Evolutionary conservation across 2,888 invertebrate genomes (phyloP).

Genomic region (Cheilosia pagana): DNA sequence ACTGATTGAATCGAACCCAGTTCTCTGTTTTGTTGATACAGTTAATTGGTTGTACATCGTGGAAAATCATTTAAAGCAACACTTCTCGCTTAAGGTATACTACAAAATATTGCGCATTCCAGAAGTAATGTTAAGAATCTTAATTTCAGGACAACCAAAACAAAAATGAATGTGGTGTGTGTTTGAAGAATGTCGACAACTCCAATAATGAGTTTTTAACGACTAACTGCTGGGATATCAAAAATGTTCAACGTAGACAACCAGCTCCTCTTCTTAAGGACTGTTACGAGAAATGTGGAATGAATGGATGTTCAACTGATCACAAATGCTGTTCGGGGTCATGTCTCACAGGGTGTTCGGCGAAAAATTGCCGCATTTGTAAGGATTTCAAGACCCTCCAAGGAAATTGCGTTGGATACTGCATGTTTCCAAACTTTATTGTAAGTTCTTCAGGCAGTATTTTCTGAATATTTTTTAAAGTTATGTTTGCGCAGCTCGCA

Average conservation of each 20-base stretch:
- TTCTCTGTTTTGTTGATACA: conserved; percentile 92
- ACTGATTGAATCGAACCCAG: conserved; percentile 90
- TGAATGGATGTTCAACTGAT: conserved; percentile 83
- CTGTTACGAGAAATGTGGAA: conserved; percentile 85
- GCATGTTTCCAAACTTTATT: conserved; percentile 64
- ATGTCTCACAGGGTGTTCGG: conserved; percentile 93
- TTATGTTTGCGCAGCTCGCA: conserved; percentile 15
- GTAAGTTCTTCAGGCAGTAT: conserved; percentile 23
- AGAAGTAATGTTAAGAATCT: background rate
- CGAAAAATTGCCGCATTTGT: conserved; percentile 84
- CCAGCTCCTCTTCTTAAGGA: conserved; percentile 13
- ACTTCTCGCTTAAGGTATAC: conserved; percentile 78
- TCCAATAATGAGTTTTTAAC: conserved; percentile 55
- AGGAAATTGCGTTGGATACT: conserved; percentile 77
- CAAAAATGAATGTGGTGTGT: conserved; percentile 87
- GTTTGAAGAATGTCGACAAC: conserved; percentile 81
- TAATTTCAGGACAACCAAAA: conserved; percentile 85
- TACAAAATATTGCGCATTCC: background rate
- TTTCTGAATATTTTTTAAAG: background rate
- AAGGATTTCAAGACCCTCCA: conserved; percentile 78
- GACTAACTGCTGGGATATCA: conserved; percentile 91
- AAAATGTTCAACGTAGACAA: conserved; percentile 75
- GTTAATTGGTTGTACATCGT: conserved; percentile 95
- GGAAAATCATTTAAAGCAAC: conserved; percentile 81
- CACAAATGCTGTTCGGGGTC: conserved; percentile 89